phyloP scores from a whole-genome alignment of 2,888 invertebrate species.

The Aphrophora alni region DNA sequence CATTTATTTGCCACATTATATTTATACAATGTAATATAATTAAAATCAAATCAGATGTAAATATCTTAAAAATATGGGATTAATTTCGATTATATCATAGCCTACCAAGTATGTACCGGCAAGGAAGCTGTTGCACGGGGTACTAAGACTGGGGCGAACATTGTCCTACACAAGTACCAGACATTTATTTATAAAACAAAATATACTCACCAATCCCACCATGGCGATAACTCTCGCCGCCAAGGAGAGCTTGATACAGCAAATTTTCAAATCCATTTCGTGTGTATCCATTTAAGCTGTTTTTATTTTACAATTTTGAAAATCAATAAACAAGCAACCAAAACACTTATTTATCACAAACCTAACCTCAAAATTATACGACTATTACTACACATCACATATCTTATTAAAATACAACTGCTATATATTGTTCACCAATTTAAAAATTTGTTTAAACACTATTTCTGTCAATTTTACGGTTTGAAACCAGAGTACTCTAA shows the following conservation, averaged over 20 bases:
- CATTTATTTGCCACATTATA: too few species aligned
- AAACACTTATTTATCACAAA: not conserved
- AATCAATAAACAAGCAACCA: not conserved
- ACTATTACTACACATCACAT: not conserved
- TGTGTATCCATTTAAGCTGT: constrained; percentile 16
- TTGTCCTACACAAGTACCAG: not conserved
- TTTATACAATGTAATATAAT: too few species aligned
- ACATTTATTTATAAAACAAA: not conserved
- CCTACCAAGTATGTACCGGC: too few species aligned
- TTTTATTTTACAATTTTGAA: not conserved
- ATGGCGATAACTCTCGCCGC: constrained; percentile 50
- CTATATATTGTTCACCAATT: not conserved
- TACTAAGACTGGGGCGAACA: not conserved
- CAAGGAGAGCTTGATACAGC: constrained; percentile 48
- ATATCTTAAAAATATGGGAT: too few species aligned
- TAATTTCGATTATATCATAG: too few species aligned
- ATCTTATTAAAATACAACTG: not conserved
- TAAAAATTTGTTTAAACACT: not conserved
- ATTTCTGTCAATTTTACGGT: too few species aligned
- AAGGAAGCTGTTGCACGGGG: not conserved
- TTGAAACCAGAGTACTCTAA: not conserved
- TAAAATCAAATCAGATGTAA: too few species aligned
- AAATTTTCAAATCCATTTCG: constrained; percentile 44
- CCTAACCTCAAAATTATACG: not conserved
- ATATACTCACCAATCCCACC: constrained; percentile 49